Conservation (phyloP, 2,888 invertebrate species). For the Cryptosula pallasiana region DNA sequence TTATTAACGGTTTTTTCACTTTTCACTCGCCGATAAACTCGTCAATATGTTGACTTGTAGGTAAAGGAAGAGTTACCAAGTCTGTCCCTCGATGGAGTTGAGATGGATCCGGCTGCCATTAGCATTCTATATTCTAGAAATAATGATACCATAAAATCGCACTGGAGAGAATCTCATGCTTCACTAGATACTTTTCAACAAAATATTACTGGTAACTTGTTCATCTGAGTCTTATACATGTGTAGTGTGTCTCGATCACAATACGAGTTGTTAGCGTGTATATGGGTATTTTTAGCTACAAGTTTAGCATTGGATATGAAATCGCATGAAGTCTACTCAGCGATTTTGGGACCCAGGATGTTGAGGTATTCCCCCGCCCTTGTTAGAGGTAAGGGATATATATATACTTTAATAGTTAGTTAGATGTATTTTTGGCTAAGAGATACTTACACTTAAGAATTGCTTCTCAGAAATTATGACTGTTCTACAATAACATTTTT, state of each 20-base stretch:
- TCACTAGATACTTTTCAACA: conserved; percentile 8
- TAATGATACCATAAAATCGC: neutral
- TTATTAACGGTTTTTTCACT: too few species aligned
- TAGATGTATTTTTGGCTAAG: too few species aligned
- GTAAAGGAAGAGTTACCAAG: too few species aligned
- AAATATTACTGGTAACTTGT: conserved; percentile 1
- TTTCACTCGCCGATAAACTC: too few species aligned
- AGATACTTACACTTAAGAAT: too few species aligned
- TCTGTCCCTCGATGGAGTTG: too few species aligned
- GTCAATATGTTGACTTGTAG: too few species aligned
- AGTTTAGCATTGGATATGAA: neutral
- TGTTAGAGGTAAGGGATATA: neutral
- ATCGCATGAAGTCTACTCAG: conserved; percentile 9
- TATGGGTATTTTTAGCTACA: neutral
- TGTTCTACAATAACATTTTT: too few species aligned
- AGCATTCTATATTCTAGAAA: neutral
- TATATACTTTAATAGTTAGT: too few species aligned
- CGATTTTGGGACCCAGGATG: neutral
- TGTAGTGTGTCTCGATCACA: neutral
- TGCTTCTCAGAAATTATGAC: too few species aligned
- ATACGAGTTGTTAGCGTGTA: neutral
- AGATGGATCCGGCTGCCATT: neutral
- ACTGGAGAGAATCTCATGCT: neutral
- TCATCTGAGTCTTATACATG: neutral
- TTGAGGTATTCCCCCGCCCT: neutral